Evolutionary conservation across 2,888 invertebrate genomes (phyloP).

Genomic region (Nebria brevicollis): DNA sequence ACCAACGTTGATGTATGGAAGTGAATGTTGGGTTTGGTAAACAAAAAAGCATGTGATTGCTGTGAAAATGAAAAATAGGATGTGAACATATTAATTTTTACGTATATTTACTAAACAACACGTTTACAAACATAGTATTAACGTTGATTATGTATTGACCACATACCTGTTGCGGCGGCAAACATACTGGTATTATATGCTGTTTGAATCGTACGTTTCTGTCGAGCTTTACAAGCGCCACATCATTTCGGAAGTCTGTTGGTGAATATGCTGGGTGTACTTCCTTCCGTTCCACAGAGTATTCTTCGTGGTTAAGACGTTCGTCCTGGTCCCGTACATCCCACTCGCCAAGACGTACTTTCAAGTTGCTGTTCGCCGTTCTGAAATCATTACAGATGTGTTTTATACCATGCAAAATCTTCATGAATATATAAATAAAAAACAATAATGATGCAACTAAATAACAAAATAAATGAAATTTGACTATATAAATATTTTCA

Average conservation of each 20-base stretch:
- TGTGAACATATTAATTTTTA: too few species aligned
- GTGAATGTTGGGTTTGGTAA: too few species aligned
- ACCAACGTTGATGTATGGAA: too few species aligned
- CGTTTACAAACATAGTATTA: too few species aligned
- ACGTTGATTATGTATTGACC: neutral
- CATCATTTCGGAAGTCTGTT: slow-evolving; percentile 90
- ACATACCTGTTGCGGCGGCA: slow-evolving; percentile 75
- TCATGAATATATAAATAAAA: too few species aligned
- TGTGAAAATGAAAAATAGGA: too few species aligned
- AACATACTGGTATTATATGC: slow-evolving; percentile 91
- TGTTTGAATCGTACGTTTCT: slow-evolving; percentile 87
- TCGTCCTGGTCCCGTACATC: slow-evolving; percentile 89
- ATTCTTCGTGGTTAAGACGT: slow-evolving; percentile 87
- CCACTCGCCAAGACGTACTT: slow-evolving; percentile 92
- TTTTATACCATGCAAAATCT: too few species aligned
- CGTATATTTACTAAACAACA: neutral
- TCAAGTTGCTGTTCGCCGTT: slow-evolving; percentile 86
- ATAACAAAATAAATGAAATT: too few species aligned
- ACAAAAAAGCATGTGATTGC: too few species aligned
- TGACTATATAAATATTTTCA: too few species aligned
- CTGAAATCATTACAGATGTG: slow-evolving; percentile 64
- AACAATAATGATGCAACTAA: too few species aligned
- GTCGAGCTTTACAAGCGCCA: slow-evolving; percentile 84
- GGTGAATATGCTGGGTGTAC: slow-evolving; percentile 92
- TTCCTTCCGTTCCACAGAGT: slow-evolving; percentile 87